Conservation (phyloP, 1,140 invertebrate species). For the Saccostrea cuccullata region DNA sequence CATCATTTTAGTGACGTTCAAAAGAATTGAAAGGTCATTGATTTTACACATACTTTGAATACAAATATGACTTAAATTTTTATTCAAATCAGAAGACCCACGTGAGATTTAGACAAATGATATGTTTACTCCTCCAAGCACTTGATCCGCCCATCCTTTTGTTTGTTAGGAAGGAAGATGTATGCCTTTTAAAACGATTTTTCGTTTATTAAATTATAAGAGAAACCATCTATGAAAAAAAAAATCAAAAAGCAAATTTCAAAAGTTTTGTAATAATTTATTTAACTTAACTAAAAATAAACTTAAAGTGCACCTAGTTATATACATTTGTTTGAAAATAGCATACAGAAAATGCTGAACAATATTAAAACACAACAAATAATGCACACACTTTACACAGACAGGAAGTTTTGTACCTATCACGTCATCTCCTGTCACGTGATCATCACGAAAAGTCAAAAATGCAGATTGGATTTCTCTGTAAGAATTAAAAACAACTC, state of each 20-base stretch:
- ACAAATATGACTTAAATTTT: too few species aligned
- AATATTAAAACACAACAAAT: background rate
- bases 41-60: too few species aligned
- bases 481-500: slow-evolving; percentile 19
- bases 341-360: background rate
- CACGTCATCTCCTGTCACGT: background rate
- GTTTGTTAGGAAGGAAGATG: too few species aligned
- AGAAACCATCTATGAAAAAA: background rate
- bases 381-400: background rate
- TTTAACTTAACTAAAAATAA: background rate
- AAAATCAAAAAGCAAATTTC: background rate
- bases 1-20: too few species aligned
- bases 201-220: too few species aligned
- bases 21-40: too few species aligned
- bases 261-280: background rate
- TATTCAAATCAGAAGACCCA: too few species aligned
- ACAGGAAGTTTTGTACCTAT: background rate
- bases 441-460: background rate
- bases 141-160: too few species aligned
- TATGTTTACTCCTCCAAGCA: too few species aligned
- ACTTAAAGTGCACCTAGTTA: background rate
- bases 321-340: background rate
- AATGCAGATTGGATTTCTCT: slow-evolving; percentile 9
- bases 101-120: too few species aligned
- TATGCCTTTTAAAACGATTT: too few species aligned